Conservation (phyloP, 2,797 vertebrate species). For the Leptoclinus maculatus region DNA sequence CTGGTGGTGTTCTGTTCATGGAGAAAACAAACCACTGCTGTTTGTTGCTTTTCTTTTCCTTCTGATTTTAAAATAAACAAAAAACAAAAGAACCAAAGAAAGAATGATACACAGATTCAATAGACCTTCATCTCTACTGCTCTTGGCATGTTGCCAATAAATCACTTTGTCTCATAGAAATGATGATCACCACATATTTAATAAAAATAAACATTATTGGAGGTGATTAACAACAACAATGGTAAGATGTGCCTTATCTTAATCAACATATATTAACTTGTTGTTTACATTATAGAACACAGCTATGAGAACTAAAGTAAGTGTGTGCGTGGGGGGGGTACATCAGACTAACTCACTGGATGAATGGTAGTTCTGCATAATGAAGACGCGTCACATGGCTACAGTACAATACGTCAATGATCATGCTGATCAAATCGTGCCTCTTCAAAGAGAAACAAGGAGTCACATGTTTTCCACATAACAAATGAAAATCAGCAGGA, state of each 20-base stretch:
- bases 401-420: constrained; percentile 64
- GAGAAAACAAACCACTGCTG: too few species aligned
- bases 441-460: not conserved
- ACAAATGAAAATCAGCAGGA: constrained; percentile 21
- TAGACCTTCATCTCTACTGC: constrained; percentile 90
- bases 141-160: constrained; percentile 92
- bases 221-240: constrained; percentile 91
- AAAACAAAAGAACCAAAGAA: not conserved
- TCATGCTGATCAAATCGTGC: constrained; percentile 83
- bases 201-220: constrained; percentile 98
- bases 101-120: constrained; percentile 34
- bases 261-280: constrained; percentile 87
- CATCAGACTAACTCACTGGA: constrained; percentile 81
- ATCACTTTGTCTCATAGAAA: constrained; percentile 85
- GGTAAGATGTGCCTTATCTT: constrained; percentile 86
- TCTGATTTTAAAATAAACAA: not conserved
- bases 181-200: constrained; percentile 91
- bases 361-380: constrained; percentile 36
- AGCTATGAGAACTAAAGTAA: constrained; percentile 56
- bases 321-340: constrained; percentile 32
- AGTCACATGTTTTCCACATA: constrained; percentile 23
- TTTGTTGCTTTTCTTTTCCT: not conserved
- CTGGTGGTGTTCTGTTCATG: too few species aligned
- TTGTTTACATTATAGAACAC: constrained; percentile 82
- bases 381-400: constrained; percentile 28